Percentiles rank a stretch among this genome's conserved stretches.
Evolutionary conservation across 2,113 vertebrate species (phyloP).

Genomic region (Apodemus sylvaticus): DNA sequence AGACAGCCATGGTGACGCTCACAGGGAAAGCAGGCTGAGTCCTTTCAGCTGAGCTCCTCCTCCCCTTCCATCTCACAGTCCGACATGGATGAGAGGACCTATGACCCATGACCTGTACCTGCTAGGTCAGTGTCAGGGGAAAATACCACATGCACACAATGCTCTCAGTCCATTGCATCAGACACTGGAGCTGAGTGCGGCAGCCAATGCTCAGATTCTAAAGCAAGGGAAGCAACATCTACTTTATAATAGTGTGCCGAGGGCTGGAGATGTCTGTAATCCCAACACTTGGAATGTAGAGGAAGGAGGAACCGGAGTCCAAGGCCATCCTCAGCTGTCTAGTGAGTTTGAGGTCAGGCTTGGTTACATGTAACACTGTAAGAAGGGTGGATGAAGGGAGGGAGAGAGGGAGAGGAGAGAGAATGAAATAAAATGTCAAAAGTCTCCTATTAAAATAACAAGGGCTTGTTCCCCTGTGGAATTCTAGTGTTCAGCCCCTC

Average conservation of each 20-base stretch:
- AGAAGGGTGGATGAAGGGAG: background rate
- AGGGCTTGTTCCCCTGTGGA: background rate
- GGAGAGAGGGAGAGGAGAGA: no score
- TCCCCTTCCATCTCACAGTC: no score
- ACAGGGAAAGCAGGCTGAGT: background rate
- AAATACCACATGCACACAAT: background rate
- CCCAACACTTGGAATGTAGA: background rate
- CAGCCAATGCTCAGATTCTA: background rate
- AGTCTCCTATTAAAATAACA: background rate
- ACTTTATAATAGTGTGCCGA: background rate
- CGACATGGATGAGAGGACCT: background rate
- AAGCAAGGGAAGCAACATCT: background rate
- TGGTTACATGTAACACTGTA: background rate
- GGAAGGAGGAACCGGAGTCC: background rate
- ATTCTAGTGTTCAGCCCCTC: background rate
- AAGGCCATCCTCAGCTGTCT: background rate
- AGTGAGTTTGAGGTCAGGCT: background rate
- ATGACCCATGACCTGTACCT: background rate
- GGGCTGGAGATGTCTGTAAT: background rate
- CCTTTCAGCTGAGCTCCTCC: background rate
- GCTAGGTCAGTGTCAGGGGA: background rate
- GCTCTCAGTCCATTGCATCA: background rate
- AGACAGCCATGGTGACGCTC: background rate
- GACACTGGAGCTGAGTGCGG: no score
- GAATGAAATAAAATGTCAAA: background rate